phyloP scores from a whole-genome alignment of 2,797 vertebrate species.

The Smutsia temminckii region DNA sequence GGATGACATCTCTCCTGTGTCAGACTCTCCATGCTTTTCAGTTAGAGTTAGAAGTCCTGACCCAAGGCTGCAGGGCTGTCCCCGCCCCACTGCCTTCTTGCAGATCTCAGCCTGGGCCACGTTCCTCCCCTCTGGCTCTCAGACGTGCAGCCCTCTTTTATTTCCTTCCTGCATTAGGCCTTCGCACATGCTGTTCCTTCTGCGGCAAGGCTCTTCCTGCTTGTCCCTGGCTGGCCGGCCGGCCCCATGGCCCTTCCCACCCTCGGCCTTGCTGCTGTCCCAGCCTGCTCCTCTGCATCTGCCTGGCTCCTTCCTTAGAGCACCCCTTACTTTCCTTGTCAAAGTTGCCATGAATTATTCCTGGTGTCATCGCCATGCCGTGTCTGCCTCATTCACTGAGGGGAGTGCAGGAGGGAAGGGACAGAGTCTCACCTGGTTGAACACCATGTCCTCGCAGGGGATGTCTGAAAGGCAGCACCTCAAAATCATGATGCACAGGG shows the following conservation, averaged over 20 bases:
- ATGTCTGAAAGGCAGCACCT: not conserved
- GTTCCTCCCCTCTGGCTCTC: not conserved
- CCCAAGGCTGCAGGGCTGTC: fast-evolving
- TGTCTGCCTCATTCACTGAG: not conserved
- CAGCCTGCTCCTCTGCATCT: fast-evolving
- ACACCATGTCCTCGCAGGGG: fast-evolving
- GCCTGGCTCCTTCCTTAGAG: fast-evolving
- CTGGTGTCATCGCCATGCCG: fast-evolving
- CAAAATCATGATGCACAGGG: fast-evolving
- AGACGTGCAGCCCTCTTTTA: fast-evolving
- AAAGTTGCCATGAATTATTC: fast-evolving
- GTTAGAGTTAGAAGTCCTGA: not conserved
- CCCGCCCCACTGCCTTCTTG: fast-evolving
- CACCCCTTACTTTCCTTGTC: not conserved
- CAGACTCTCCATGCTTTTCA: not conserved
- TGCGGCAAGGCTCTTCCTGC: fast-evolving
- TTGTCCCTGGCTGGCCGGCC: fast-evolving
- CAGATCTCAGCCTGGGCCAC: not conserved
- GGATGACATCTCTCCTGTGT: not conserved
- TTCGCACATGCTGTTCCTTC: not conserved
- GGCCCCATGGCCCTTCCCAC: fast-evolving
- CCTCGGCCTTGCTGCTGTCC: too few species aligned
- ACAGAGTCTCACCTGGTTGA: fast-evolving
- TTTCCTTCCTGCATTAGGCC: not conserved
- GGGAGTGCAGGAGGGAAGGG: fast-evolving